Evolutionary conservation across 1,140 invertebrate genomes (phyloP), one percentile per base, ranked within the genome.

Genomic region (Chrysopa pallens): DNA sequence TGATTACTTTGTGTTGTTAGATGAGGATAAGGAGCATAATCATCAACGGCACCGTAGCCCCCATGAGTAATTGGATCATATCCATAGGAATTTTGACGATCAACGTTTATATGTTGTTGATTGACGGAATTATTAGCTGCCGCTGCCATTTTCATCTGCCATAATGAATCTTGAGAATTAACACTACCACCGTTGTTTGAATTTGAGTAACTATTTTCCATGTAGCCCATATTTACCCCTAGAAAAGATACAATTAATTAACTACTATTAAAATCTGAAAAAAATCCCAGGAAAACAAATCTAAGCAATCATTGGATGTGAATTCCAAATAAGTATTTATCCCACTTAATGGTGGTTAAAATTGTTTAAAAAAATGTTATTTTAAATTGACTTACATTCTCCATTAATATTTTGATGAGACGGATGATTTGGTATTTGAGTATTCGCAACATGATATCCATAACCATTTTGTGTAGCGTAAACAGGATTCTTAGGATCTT

Each of bases 121-220:
- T 60, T 59, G 43, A 72, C 62, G 40, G 72, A 62, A 29, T 67
- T 69, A 17, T 63, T 63, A 37, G 73, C 74, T 1, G 76, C 76
- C 5, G 77, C 79, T 0, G 78, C 79, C 68, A 82, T 81, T 64
- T 90, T 89, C 71, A 89, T 82, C 64, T 91, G 86, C 86, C 87
- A 92, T 48, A 92, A 66, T n/a, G 86, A 91, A 59, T 92, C 88
- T 59, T 92, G 88, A 1, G 86, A 90, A 64, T 92, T 89, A 31
- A 92, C 86, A 42, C 85, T 89, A 40, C 88, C 86, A 15, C 85
- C 86, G 62, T 91, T 88, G 63, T 89, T 87, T 40, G 84, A 88
- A 59, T 89, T 90, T 36, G 84, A 85, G 63, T 89, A 90, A 59
- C 84, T 88, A 62, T 88, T 87, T 54, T 89, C 84, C 66, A 87